phyloP scores from a whole-genome alignment of 2,113 vertebrate species.

The human region DNA sequence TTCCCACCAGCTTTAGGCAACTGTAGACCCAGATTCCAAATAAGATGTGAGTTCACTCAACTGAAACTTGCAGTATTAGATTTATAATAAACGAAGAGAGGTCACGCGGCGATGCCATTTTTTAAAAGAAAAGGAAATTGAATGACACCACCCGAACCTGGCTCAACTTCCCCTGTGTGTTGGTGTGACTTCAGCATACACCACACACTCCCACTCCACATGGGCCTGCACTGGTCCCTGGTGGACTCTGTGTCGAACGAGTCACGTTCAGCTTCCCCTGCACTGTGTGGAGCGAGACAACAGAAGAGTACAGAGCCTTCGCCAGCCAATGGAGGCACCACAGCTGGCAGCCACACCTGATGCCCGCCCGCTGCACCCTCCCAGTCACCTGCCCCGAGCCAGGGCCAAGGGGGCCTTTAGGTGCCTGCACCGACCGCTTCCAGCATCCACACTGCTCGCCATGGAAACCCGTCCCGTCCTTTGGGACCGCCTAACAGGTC shows the following conservation, averaged over 20 bases:
- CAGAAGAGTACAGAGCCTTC: too few species aligned
- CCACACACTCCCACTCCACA: too few species aligned
- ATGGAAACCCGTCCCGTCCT: background rate
- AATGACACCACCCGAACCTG: constrained; percentile 6
- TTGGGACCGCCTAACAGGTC: background rate
- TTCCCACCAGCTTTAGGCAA: constrained; percentile 86
- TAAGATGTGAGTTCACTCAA: constrained; percentile 88
- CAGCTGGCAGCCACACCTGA: background rate
- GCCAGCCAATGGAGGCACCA: background rate
- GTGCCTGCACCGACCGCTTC: background rate
- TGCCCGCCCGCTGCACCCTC: background rate
- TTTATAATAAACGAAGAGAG: constrained; percentile 91
- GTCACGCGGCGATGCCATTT: constrained; percentile 82
- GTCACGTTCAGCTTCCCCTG: background rate
- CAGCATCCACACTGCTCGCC: background rate
- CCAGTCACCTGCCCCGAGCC: background rate
- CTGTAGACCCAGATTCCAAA: constrained; percentile 79
- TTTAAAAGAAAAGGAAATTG: constrained; percentile 36
- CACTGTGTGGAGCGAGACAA: background rate
- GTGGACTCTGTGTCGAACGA: too few species aligned
- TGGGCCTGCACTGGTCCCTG: too few species aligned
- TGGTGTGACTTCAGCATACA: background rate
- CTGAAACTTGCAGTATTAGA: constrained; percentile 88
- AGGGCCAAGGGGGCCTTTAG: background rate
- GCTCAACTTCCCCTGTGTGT: background rate